These are phyloP conservation scores for Eremophila alpestris DNA, from an alignment of 2,797 vertebrate species.

Conservation along the genomic window DNA sequence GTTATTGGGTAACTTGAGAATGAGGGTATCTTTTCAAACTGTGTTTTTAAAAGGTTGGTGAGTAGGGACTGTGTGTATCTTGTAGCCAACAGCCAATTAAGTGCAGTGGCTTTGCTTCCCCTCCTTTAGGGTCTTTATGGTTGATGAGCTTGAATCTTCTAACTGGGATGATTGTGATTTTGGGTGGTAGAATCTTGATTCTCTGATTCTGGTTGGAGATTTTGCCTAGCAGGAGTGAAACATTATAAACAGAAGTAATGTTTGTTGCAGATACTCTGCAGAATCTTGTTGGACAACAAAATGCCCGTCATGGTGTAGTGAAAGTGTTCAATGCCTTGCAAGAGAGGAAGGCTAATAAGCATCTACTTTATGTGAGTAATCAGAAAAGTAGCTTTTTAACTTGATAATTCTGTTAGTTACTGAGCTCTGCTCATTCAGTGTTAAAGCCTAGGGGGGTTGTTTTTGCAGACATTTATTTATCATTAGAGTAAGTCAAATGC, in stretches of 20 bases:
- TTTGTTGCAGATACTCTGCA: conserved; percentile 88
- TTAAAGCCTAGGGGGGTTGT: background rate
- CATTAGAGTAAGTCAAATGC: background rate
- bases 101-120: background rate
- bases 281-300: conserved; percentile 98
- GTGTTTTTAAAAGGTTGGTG: background rate
- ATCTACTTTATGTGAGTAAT: conserved; percentile 93
- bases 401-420: background rate
- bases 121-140: background rate
- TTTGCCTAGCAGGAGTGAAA: background rate
- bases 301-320: conserved; percentile 93
- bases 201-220: background rate
- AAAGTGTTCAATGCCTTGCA: conserved; percentile 97
- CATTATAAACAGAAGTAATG: background rate
- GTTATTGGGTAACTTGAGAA: background rate
- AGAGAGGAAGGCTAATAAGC: conserved; percentile 95
- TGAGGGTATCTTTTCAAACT: background rate
- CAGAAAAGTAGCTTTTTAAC: background rate
- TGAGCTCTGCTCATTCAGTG: background rate
- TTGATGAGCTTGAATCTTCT: background rate
- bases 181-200: background rate
- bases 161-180: background rate
- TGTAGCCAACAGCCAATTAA: background rate
- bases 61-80: background rate
- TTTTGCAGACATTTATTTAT: background rate